These are phyloP conservation scores for Andrena fulva DNA, from an alignment of 2,888 invertebrate genomes.

Conservation along the genomic window DNA sequence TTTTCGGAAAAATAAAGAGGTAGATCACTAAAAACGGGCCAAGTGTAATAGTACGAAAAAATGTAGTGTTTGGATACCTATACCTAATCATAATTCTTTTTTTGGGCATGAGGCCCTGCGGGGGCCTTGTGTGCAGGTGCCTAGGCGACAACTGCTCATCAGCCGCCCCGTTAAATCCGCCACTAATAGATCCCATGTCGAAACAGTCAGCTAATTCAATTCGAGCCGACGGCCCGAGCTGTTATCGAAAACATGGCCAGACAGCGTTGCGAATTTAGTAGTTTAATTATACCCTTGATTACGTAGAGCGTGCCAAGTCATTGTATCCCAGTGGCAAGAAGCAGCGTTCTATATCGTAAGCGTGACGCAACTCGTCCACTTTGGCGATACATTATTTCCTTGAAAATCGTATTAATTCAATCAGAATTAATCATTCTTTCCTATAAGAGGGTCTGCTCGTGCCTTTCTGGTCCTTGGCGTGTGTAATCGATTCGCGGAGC, in stretches of 20 bases:
- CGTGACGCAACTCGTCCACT: slow-evolving; percentile 19
- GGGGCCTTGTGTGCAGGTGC: too few species aligned
- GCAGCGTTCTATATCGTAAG: slow-evolving; percentile 13
- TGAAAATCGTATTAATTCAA: slow-evolving; percentile 74
- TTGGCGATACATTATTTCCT: slow-evolving; percentile 55
- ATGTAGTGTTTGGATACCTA: too few species aligned
- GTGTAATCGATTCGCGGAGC: slow-evolving; percentile 63
- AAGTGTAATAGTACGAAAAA: too few species aligned
- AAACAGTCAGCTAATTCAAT: slow-evolving; percentile 4
- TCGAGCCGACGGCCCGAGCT: background rate
- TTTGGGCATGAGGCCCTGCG: too few species aligned
- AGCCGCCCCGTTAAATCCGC: too few species aligned
- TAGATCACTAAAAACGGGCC: too few species aligned
- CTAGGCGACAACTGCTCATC: too few species aligned
- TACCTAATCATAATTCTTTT: too few species aligned
- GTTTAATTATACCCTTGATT: slow-evolving; percentile 44
- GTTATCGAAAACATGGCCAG: slow-evolving; percentile 23
- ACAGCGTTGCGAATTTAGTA: slow-evolving; percentile 25
- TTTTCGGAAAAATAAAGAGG: too few species aligned
- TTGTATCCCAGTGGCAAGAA: slow-evolving; percentile 36
- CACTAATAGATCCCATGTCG: background rate
- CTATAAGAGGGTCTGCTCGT: slow-evolving; percentile 49
- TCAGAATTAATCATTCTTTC: slow-evolving; percentile 73
- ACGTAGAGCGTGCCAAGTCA: slow-evolving; percentile 23
- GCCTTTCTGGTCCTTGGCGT: slow-evolving; percentile 33